These are phyloP conservation scores for Oscheius sp. DNA, from an alignment of 1,140 invertebrate species.

Conservation along the genomic window DNA sequence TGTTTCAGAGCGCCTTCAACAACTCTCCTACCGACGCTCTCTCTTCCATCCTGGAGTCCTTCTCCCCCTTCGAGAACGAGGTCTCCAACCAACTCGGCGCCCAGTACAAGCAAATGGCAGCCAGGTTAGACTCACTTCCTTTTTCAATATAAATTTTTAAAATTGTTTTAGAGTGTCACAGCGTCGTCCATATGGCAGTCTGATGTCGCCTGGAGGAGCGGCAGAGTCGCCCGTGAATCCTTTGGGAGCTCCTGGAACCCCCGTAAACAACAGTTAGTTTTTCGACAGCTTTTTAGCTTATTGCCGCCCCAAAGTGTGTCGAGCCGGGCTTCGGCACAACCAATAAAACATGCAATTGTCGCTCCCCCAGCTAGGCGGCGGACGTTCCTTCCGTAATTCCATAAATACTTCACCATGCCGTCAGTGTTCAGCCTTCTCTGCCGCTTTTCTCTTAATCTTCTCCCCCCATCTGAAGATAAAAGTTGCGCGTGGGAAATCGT, in stretches of 20 bases:
- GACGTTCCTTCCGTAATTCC: too few species aligned
- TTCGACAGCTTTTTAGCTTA: background rate
- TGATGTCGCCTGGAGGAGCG: constrained; percentile 1
- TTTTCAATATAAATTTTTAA: background rate
- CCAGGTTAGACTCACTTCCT: background rate
- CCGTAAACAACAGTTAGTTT: constrained; percentile 10
- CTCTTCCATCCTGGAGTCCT: background rate
- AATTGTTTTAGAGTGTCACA: background rate
- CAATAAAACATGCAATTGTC: too few species aligned
- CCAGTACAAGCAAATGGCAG: constrained; percentile 8
- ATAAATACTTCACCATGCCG: too few species aligned
- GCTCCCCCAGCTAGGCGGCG: too few species aligned
- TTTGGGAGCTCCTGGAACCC: constrained; percentile 5
- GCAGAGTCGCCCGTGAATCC: background rate
- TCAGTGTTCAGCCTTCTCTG: too few species aligned
- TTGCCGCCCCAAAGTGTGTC: too few species aligned
- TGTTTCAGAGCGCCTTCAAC: background rate
- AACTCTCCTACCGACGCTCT: constrained; percentile 2
- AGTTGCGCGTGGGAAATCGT: too few species aligned
- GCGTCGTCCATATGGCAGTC: background rate
- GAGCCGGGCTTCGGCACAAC: too few species aligned
- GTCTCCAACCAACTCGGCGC: background rate
- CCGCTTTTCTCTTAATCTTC: too few species aligned
- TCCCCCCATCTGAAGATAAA: too few species aligned
- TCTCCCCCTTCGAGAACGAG: background rate